A percentile compares a stretch with the other conserved stretches of the same genome.
phyloP scores from a whole-genome alignment of 1,140 invertebrate genomes.

The Drosophila leontia region DNA sequence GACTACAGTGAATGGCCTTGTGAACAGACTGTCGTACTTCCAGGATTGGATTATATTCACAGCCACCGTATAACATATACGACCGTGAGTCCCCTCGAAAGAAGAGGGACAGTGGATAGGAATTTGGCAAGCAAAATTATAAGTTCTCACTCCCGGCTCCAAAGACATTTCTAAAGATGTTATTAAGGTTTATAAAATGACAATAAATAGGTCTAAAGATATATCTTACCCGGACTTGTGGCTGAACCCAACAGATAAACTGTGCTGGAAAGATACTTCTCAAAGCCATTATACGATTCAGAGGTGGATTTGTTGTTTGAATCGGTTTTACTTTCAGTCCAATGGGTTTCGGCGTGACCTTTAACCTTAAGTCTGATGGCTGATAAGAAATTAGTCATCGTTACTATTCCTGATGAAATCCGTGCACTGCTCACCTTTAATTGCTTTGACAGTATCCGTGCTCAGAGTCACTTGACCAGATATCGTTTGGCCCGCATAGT shows the following conservation, averaged over 20 bases:
- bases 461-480: conserved; percentile 85
- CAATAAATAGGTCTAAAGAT: not conserved
- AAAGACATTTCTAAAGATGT: conserved; percentile 36
- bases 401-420: not conserved
- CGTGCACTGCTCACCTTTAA: conserved; percentile 64
- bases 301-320: conserved; percentile 32
- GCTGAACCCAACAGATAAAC: conserved; percentile 57
- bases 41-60: conserved; percentile 89
- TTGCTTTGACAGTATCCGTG: conserved; percentile 84
- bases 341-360: conserved; percentile 64
- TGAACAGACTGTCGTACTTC: conserved; percentile 90
- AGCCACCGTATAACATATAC: conserved; percentile 89
- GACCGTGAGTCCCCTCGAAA: conserved; percentile 89
- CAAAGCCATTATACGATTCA: conserved; percentile 54
- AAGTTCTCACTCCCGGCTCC: conserved; percentile 85
- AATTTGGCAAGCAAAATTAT: conserved; percentile 86
- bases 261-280: conserved; percentile 73
- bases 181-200: not conserved
- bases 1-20: conserved; percentile 90
- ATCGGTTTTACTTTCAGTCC: conserved; percentile 51
- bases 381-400: conserved; percentile 4
- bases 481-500: conserved; percentile 86
- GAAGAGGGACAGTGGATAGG: conserved; percentile 88
- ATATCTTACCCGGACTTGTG: conserved; percentile 33
- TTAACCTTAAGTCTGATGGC: conserved; percentile 64